These are phyloP conservation scores for Pyrrhia umbra DNA, from an alignment of 2,888 invertebrate genomes.

Conservation along the genomic window DNA sequence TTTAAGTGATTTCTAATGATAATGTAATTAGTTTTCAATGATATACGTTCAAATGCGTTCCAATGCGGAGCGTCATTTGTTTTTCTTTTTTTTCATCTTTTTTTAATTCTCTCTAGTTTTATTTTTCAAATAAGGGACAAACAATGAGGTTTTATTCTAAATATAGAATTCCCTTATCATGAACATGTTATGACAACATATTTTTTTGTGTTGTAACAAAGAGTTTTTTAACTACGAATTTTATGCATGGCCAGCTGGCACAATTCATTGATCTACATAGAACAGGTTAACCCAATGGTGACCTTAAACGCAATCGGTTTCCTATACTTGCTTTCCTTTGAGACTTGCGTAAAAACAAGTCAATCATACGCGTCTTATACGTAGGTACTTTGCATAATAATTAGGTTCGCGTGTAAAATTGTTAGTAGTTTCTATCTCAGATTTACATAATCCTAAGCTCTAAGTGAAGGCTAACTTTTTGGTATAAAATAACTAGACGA, in stretches of 20 bases:
- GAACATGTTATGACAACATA: not conserved
- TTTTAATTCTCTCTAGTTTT: not conserved
- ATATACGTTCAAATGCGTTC: not conserved
- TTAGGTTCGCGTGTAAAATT: conserved; percentile 31
- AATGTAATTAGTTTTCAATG: not conserved
- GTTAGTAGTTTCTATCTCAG: conserved; percentile 20
- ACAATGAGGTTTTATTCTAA: conserved; percentile 5
- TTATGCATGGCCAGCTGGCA: conserved; percentile 35
- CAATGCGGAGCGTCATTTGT: not conserved
- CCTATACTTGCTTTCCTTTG: conserved; percentile 78
- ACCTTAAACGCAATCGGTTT: conserved; percentile 74
- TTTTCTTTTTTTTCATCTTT: not conserved
- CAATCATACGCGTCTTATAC: conserved; percentile 45
- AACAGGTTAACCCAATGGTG: conserved; percentile 69
- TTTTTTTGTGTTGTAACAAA: not conserved
- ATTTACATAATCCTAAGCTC: conserved; percentile 23
- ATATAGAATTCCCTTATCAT: not conserved
- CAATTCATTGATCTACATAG: conserved; percentile 60
- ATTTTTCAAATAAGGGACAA: not conserved
- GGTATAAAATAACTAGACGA: not conserved
- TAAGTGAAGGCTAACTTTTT: conserved; percentile 3
- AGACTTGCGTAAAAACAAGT: conserved; percentile 71
- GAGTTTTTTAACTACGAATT: conserved; percentile 9
- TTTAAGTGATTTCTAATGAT: not conserved
- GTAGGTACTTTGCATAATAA: conserved; percentile 54